Conservation (phyloP, 2,797 vertebrate species). For the Notoglanidium macrostoma region DNA sequence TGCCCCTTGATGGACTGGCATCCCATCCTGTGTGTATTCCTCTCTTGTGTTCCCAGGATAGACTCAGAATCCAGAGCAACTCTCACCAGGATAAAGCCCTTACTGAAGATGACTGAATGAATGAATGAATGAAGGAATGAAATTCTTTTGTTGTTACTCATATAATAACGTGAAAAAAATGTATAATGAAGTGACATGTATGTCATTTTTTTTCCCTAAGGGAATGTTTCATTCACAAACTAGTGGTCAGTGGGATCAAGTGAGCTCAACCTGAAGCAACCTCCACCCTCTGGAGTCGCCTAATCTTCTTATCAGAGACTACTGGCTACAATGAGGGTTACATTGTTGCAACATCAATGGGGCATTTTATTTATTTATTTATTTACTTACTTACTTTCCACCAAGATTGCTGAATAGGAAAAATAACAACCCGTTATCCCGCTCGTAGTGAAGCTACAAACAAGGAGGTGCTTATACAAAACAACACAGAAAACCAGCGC, state of each 20-base stretch:
- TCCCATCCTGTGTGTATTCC: background rate
- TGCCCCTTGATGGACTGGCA: background rate
- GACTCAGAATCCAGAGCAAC: background rate
- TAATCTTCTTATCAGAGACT: constrained; percentile 17
- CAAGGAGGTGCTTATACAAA: background rate
- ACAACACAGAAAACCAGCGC: background rate
- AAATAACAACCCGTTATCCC: background rate
- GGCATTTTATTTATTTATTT: background rate
- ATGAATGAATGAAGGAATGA: background rate
- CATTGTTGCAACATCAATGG: constrained; percentile 21
- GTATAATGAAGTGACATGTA: background rate
- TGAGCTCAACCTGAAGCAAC: background rate
- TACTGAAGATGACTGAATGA: background rate
- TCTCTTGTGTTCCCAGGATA: background rate
- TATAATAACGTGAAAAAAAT: background rate
- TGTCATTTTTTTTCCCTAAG: background rate
- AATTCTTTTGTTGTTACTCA: background rate
- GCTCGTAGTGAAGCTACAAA: background rate
- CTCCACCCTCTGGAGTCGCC: background rate
- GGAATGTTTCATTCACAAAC: constrained; percentile 46
- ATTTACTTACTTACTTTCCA: background rate
- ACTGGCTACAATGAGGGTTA: background rate
- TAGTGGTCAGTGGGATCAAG: constrained; percentile 25
- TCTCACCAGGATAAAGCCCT: background rate
- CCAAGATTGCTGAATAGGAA: background rate